These are phyloP conservation scores for Geopemphigus sp. DNA, from an alignment of 1,140 invertebrate species.

Conservation along the genomic window DNA sequence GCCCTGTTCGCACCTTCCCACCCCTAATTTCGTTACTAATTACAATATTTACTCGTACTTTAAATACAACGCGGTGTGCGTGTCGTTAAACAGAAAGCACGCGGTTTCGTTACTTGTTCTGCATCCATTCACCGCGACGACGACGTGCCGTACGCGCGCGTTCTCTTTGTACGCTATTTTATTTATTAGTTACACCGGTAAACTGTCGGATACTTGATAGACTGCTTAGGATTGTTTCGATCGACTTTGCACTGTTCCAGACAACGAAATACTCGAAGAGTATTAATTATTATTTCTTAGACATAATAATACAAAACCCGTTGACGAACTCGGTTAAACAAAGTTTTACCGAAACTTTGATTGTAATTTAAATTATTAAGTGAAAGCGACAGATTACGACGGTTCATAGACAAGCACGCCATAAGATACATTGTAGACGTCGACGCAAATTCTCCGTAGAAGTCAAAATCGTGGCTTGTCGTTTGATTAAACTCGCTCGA, in stretches of 20 bases:
- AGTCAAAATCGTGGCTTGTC: too few relatives aligned
- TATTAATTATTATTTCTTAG: constrained; percentile 40
- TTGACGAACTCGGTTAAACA: not conserved
- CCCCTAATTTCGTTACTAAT: too few relatives aligned
- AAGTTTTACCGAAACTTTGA: constrained; percentile 44
- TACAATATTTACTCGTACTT: too few relatives aligned
- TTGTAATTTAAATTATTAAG: constrained; percentile 37
- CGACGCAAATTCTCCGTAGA: too few relatives aligned
- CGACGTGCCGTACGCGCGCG: too few relatives aligned
- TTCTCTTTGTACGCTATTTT: not conserved
- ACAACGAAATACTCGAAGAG: constrained; percentile 16
- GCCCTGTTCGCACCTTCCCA: too few relatives aligned
- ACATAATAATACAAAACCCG: constrained; percentile 16
- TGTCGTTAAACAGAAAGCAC: too few relatives aligned
- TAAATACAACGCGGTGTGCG: too few relatives aligned
- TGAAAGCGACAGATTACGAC: not conserved
- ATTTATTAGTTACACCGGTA: not conserved
- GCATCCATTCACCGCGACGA: too few relatives aligned
- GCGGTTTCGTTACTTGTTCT: too few relatives aligned
- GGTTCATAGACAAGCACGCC: not conserved
- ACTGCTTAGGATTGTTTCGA: not conserved
- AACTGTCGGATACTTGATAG: constrained; percentile 8
- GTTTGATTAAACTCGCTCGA: too few relatives aligned
- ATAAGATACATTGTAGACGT: too few relatives aligned
- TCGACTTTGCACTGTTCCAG: constrained; percentile 14